Base-by-base conservation (phyloP, 2,888 invertebrate species). In the Hirtodrosophila alboralis region DNA sequence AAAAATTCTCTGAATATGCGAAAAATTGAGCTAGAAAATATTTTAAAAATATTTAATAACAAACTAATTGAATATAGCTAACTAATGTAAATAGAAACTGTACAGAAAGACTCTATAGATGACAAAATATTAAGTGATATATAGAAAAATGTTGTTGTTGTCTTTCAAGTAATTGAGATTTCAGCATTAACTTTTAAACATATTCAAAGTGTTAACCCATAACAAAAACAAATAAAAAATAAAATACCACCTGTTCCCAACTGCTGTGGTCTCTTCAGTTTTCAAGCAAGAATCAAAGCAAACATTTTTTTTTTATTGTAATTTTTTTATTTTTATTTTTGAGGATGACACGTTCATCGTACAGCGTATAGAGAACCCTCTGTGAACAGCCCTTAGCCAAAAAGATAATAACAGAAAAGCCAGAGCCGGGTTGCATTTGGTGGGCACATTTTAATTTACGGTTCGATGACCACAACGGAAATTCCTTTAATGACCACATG, bases 391-490 rank as follows among this genome's bases (percentile, higher is more conserved):
- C 9, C 33, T 21, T n/a, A 12, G 26, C 6, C n/a, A 2, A 14
- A 6, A 34, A 41, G n/a, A 21, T 16, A 47, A 23, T 18, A 18
- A 26, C 41, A 28, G 6, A 12, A 38, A 40, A 40, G 23, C 23
- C 34, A 43, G 12, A 23, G 23, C 36, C 28, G 44, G 56, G 58
- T 34, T 60, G 44, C 62, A 59, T 66, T 76, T 62, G 64, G 69
- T 74, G 68, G 71, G 73, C 73, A 76, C 77, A 76, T 69, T 80
- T 74, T 77, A 81, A 76, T 86, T 78, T 67, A 85, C 70, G 84
- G 77, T 73, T 87, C 76, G 79, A 62, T 79, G 83, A 65, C 71
- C 85, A 78, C 76, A 75, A 75, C 79, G 87, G 87, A 85, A 81
- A 87, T 85, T 85, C 79, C 75, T 79, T 81, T 83, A 77, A 79